Conservation (phyloP, 2,113 vertebrate species). For the Eudyptes chrysolophus region DNA sequence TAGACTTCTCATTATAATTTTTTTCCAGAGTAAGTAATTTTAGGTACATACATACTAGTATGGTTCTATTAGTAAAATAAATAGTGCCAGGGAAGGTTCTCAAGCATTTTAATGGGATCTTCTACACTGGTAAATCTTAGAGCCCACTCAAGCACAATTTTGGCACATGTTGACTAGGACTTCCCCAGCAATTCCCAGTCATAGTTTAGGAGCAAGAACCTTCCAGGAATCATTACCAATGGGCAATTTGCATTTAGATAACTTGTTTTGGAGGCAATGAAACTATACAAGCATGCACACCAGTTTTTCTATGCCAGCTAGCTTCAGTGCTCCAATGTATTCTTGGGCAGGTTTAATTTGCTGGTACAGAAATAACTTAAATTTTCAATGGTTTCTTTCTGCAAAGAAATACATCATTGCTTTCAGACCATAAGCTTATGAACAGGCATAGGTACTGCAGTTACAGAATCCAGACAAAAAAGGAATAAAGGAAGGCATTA, state of each 20-base stretch:
- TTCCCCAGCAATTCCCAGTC: background rate
- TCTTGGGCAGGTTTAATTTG: background rate
- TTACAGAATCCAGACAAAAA: background rate
- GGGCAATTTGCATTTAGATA: background rate
- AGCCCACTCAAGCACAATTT: background rate
- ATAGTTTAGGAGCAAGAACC: background rate
- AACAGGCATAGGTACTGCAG: background rate
- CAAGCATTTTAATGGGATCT: background rate
- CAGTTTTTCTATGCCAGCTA: background rate
- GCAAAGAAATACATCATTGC: background rate
- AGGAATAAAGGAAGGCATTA: background rate
- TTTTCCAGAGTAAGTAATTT: background rate
- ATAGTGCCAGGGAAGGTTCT: background rate
- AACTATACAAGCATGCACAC: background rate
- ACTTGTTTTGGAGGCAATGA: background rate
- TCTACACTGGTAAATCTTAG: background rate
- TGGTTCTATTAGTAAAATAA: background rate
- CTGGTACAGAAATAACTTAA: background rate
- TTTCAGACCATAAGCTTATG: background rate
- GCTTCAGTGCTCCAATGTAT: background rate
- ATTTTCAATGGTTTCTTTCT: background rate
- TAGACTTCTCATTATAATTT: background rate
- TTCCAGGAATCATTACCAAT: background rate
- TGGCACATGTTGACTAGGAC: background rate
- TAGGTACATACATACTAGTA: background rate